Evolutionary conservation across 1,140 invertebrate genomes (phyloP).

Genomic region (Aricia agestis): DNA sequence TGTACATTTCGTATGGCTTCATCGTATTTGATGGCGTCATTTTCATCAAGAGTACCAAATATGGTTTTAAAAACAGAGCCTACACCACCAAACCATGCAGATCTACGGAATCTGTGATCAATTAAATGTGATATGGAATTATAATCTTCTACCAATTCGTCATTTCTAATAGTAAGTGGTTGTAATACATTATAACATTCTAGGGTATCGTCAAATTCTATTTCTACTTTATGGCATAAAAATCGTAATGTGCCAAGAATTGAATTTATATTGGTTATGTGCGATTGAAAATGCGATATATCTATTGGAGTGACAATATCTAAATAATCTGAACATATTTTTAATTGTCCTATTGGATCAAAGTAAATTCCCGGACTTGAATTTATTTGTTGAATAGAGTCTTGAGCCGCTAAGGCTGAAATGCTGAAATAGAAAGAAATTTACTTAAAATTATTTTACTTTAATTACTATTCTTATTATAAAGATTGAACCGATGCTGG

Average conservation of each 20-base stretch:
- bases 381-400: background rate
- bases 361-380: background rate
- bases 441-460: too few species aligned
- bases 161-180: background rate
- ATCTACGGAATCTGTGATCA: slow-evolving; percentile 23
- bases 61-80: slow-evolving; percentile 29
- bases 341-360: background rate
- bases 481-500: too few species aligned
- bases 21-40: slow-evolving; percentile 30
- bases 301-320: background rate
- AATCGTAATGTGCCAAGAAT: background rate
- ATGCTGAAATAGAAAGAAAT: background rate
- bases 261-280: background rate
- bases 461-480: too few species aligned
- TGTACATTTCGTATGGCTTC: slow-evolving; percentile 30
- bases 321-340: background rate
- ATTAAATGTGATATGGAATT: background rate
- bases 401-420: background rate
- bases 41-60: slow-evolving; percentile 34
- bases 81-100: slow-evolving; percentile 29
- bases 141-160: background rate
- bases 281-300: background rate
- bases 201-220: background rate
- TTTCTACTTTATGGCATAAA: background rate
- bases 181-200: background rate